Percentiles rank a stretch among this genome's conserved stretches.
These are phyloP conservation scores for Melieria crassipennis DNA, from an alignment of 2,888 invertebrate species.

Conservation along the genomic window DNA sequence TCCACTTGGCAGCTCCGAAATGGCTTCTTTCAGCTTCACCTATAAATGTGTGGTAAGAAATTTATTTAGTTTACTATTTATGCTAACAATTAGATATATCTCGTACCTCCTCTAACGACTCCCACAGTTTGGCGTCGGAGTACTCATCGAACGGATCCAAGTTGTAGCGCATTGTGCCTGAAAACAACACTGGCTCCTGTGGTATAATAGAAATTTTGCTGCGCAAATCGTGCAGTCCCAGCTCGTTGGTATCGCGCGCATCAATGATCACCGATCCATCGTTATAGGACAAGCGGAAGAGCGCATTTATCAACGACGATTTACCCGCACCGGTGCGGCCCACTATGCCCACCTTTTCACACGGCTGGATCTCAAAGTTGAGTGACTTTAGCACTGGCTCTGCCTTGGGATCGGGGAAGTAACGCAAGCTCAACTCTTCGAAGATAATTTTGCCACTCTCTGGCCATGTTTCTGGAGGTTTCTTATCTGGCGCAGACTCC, in stretches of 20 bases:
- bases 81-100: neutral
- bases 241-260: conserved; percentile 73
- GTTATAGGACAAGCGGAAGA: conserved; percentile 82
- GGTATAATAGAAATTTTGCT: conserved; percentile 85
- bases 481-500: conserved; percentile 72
- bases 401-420: conserved; percentile 71
- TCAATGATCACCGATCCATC: conserved; percentile 86
- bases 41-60: conserved; percentile 32
- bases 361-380: conserved; percentile 71
- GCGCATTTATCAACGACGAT: conserved; percentile 74
- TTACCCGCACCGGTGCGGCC: conserved; percentile 81
- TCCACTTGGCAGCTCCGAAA: conserved; percentile 73
- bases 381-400: conserved; percentile 80
- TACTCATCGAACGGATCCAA: conserved; percentile 89
- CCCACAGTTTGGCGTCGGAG: conserved; percentile 83
- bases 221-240: conserved; percentile 81
- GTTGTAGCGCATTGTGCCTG: conserved; percentile 87
- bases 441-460: conserved; percentile 75
- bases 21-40: conserved; percentile 73
- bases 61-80: neutral
- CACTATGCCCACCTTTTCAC: conserved; percentile 77
- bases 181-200: conserved; percentile 86
- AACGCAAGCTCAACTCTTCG: conserved; percentile 75
- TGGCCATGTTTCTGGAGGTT: conserved; percentile 80
- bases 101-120: conserved; percentile 78